phyloP scores from a whole-genome alignment of 2,113 vertebrate species.

The Carassius auratus region DNA sequence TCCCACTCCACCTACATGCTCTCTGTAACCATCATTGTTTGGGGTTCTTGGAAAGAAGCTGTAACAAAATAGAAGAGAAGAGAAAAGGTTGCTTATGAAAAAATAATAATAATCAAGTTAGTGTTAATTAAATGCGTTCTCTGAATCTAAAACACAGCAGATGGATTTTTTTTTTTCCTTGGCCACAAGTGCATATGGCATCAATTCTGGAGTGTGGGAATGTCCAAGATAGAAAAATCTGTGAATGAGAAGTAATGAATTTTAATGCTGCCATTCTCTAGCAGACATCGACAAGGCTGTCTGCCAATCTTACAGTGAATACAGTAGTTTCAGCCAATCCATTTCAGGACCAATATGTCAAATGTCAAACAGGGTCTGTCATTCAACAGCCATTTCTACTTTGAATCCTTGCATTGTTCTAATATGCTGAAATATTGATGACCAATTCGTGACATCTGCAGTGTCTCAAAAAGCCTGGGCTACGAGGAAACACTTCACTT shows the following conservation, averaged over 20 bases:
- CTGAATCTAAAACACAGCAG: background rate
- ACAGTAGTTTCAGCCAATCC: background rate
- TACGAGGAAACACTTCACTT: background rate
- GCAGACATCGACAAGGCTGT: background rate
- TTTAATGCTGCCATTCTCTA: background rate
- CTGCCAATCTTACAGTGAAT: constrained; percentile 14
- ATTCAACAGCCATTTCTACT: background rate
- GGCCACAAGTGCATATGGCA: constrained; percentile 30
- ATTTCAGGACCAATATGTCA: constrained; percentile 6
- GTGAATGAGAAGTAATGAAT: constrained; percentile 3
- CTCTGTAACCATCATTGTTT: background rate
- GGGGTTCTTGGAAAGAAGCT: background rate
- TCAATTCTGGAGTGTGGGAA: constrained; percentile 34
- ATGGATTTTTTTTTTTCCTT: background rate
- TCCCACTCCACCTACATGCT: constrained; percentile 12
- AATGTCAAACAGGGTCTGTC: background rate
- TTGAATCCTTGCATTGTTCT: background rate
- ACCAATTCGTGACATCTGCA: background rate
- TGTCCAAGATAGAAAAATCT: background rate
- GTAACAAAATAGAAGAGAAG: background rate
- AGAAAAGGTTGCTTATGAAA: background rate
- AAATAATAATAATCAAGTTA: background rate
- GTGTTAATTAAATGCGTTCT: constrained; percentile 7
- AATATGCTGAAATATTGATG: background rate
- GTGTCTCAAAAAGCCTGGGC: background rate